Evolutionary conservation across 2,113 vertebrate genomes (phyloP).

Genomic region (Antidorcas marsupialis): DNA sequence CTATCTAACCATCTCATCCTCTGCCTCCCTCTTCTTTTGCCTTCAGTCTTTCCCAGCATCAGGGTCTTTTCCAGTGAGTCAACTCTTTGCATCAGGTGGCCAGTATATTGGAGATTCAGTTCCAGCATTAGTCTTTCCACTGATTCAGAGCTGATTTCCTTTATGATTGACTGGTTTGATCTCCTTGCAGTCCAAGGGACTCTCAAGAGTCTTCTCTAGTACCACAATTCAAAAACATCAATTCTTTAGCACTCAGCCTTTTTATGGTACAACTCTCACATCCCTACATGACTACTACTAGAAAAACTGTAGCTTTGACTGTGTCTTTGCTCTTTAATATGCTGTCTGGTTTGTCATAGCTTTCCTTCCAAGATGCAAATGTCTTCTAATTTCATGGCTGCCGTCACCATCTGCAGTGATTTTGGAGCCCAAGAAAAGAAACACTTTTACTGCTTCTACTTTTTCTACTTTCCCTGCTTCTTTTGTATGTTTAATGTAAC

Average conservation of each 20-base stretch:
- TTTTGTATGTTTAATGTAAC: not conserved
- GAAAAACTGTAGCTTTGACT: not conserved
- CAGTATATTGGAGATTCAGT: not conserved
- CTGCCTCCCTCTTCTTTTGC: not conserved
- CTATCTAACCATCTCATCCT: not conserved
- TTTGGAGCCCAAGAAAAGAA: not conserved
- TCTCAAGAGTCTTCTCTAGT: not conserved
- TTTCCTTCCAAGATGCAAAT: not conserved
- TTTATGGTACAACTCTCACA: not conserved
- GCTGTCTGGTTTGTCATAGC: not conserved
- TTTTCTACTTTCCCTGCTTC: not conserved
- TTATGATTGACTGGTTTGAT: not conserved
- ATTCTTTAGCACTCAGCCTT: not conserved
- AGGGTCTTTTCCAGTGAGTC: not conserved
- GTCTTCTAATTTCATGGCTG: not conserved
- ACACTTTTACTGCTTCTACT: not conserved
- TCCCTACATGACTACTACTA: not conserved
- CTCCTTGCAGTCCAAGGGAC: not conserved
- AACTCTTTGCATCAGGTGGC: not conserved
- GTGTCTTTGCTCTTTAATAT: not conserved
- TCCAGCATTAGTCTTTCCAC: not conserved
- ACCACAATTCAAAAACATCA: not conserved
- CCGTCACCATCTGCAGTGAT: not conserved
- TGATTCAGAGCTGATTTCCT: not conserved
- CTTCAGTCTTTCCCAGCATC: not conserved